Percentiles rank a stretch among this genome's conserved stretches.
Conservation (phyloP, 2,888 invertebrate species). For the Eremobia ochroleuca region DNA sequence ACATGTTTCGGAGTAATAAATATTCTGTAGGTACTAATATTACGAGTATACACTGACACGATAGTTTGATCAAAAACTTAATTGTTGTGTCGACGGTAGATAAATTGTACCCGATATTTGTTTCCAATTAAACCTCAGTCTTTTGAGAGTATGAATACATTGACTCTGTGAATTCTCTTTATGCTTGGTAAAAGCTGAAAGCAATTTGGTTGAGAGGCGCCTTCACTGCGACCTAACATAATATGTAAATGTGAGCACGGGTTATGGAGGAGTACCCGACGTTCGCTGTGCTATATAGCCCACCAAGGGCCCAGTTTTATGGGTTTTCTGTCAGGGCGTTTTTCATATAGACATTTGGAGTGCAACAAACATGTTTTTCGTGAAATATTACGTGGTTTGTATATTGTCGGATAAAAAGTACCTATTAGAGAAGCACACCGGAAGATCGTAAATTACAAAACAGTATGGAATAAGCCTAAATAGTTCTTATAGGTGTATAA, state of each 20-base stretch:
- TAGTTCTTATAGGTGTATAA: neutral
- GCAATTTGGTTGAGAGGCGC: constrained; percentile 80
- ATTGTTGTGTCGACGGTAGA: constrained; percentile 10
- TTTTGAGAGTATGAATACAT: constrained; percentile 67
- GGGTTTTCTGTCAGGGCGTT: constrained; percentile 58
- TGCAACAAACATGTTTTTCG: constrained; percentile 65
- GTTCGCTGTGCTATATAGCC: constrained; percentile 34
- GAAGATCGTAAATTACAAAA: constrained; percentile 4
- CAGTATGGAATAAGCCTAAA: too few species aligned
- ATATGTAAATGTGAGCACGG: constrained; percentile 77
- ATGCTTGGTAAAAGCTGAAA: constrained; percentile 74
- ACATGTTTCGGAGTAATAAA: neutral
- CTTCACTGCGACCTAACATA: constrained; percentile 70
- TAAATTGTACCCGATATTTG: constrained; percentile 4
- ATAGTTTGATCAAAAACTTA: constrained; percentile 16
- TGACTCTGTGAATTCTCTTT: constrained; percentile 69
- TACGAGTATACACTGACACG: too few species aligned
- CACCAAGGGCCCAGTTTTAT: constrained; percentile 65
- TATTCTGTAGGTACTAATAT: too few species aligned
- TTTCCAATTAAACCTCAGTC: constrained; percentile 49
- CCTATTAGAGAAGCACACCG: neutral
- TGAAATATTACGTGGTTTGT: constrained; percentile 48
- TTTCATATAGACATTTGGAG: constrained; percentile 60
- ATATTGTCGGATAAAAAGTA: constrained; percentile 45
- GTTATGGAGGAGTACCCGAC: constrained; percentile 49